Conservation (phyloP, 2,797 vertebrate species). For the Galaxias olidus region DNA sequence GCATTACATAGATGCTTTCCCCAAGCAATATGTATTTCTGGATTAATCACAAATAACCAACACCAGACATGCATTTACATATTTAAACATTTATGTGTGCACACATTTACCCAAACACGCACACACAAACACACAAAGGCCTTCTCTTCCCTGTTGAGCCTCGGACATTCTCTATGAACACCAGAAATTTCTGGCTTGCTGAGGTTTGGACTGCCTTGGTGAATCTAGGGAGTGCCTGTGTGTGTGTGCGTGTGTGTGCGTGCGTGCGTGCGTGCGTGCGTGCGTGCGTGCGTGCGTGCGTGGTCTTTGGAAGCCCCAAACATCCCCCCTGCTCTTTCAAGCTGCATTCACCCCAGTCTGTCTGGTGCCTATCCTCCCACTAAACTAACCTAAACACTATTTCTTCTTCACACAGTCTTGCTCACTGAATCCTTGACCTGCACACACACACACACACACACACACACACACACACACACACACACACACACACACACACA, state of each 20-base stretch:
- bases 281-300: slow-evolving; percentile 18
- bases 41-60: slow-evolving; percentile 24
- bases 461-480: slow-evolving; percentile 4
- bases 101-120: not conserved
- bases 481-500: slow-evolving; percentile 5
- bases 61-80: not conserved
- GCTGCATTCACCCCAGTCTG: slow-evolving; percentile 48
- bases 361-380: slow-evolving; percentile 62
- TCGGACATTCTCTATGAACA: slow-evolving; percentile 40
- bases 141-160: slow-evolving; percentile 25
- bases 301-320: not conserved
- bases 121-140: slow-evolving; percentile 18
- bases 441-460: slow-evolving; percentile 21
- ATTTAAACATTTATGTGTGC: not conserved
- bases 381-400: slow-evolving; percentile 50
- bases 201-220: slow-evolving; percentile 34
- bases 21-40: slow-evolving; percentile 17
- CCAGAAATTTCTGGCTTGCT: slow-evolving; percentile 19
- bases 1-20: slow-evolving; percentile 4
- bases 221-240: slow-evolving; percentile 23
- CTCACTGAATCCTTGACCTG: slow-evolving; percentile 41
- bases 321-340: slow-evolving; percentile 30
- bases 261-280: not conserved
- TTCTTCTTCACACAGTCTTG: slow-evolving; percentile 46
- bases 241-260: slow-evolving; percentile 8